A percentile compares a stretch with the other conserved stretches of the same genome.
These are phyloP conservation scores for Campylomormyrus tamandua DNA, from an alignment of 2,113 vertebrate genomes.

Conservation along the genomic window DNA sequence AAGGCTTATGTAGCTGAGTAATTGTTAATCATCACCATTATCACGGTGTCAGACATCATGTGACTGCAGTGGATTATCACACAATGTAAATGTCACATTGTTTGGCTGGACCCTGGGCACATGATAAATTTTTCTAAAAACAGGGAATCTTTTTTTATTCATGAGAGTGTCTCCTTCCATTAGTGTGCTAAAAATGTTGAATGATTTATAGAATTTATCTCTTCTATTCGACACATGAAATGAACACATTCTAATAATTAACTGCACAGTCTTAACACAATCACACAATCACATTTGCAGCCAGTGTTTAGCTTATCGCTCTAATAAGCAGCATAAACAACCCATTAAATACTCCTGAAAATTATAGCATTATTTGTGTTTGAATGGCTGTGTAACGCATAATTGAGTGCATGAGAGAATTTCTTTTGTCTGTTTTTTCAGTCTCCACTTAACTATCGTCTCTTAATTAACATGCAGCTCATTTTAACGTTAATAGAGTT, in stretches of 20 bases:
- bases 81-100: not conserved
- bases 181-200: not conserved
- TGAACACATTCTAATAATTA: not conserved
- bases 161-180: not conserved
- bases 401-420: not conserved
- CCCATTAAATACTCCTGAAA: not conserved
- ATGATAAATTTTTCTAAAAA: not conserved
- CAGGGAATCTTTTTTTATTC: not conserved
- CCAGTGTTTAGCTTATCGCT: not conserved
- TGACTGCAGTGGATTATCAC: not conserved
- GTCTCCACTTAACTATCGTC: not conserved
- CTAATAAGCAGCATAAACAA: not conserved
- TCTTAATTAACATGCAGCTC: not conserved
- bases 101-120: not conserved
- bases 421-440: not conserved
- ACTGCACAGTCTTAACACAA: not conserved
- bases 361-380: not conserved
- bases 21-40: not conserved
- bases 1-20: not conserved
- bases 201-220: not conserved
- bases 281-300: not conserved
- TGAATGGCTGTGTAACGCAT: not conserved
- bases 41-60: not conserved
- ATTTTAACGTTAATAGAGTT: not conserved
- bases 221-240: not conserved